These are phyloP conservation scores for Leucophenga maculata DNA, from an alignment of 2,888 invertebrate genomes.

Conservation along the genomic window DNA sequence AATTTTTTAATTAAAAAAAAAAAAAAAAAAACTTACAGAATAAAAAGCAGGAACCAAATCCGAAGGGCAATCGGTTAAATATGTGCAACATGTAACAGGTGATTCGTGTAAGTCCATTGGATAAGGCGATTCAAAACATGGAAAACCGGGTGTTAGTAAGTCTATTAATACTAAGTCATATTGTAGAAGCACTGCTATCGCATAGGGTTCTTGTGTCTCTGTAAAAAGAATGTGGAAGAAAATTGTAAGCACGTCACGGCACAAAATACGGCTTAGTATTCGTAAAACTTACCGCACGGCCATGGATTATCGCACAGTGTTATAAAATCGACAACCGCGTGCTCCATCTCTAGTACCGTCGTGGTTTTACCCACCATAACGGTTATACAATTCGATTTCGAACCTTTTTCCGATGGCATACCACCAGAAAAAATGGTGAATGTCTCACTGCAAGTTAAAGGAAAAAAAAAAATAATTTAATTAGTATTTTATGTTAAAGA, in stretches of 20 bases:
- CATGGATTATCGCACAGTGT: conserved; percentile 96
- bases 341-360: conserved; percentile 99
- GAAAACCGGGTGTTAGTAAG: conserved; percentile 94
- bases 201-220: conserved; percentile 98
- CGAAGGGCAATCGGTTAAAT: conserved; percentile 97
- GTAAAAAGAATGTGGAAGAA: conserved; percentile 63
- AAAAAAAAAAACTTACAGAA: conserved; percentile 75
- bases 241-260: too few species aligned
- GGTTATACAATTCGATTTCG: conserved; percentile 93
- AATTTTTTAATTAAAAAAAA: not conserved
- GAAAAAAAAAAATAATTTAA: not conserved
- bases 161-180: conserved; percentile 99
- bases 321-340: conserved; percentile 97
- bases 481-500: not conserved
- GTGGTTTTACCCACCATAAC: conserved; percentile 97
- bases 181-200: conserved; percentile 96
- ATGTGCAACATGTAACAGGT: conserved; percentile 96
- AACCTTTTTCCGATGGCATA: conserved; percentile 90
- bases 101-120: conserved; percentile 99
- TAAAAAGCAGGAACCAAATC: conserved; percentile 98
- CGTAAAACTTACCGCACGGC: conserved; percentile 82
- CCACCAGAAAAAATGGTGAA: conserved; percentile 98
- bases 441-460: conserved; percentile 87
- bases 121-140: conserved; percentile 99
- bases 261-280: too few species aligned